These are phyloP conservation scores for Drosophila fungiperda DNA, from an alignment of 2,888 invertebrate species.

Conservation along the genomic window DNA sequence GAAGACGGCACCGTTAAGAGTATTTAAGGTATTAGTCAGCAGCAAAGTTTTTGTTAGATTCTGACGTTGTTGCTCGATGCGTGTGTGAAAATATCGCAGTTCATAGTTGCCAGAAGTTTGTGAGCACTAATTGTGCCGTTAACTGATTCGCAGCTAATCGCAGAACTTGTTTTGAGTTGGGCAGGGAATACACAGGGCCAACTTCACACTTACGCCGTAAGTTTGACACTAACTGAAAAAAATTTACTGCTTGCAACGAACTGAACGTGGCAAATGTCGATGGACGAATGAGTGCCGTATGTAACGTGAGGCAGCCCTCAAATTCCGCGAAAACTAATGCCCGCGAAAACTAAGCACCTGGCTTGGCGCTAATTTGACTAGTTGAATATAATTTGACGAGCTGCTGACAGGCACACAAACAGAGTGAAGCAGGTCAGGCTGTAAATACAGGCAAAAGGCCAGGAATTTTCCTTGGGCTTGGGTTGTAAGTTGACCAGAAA, in stretches of 20 bases:
- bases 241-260: conserved; percentile 29
- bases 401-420: conserved; percentile 51
- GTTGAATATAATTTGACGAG: conserved; percentile 72
- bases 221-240: conserved; percentile 25
- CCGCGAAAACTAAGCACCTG: conserved; percentile 33
- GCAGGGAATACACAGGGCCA: background rate
- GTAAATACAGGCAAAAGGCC: background rate
- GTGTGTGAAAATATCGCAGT: conserved; percentile 37
- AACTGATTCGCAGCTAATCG: conserved; percentile 9
- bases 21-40: conserved; percentile 51
- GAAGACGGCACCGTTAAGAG: conserved; percentile 53
- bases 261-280: conserved; percentile 56
- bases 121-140: background rate
- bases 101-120: background rate
- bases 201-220: conserved; percentile 43
- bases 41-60: conserved; percentile 26
- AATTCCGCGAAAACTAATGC: conserved; percentile 12
- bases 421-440: conserved; percentile 34
- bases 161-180: conserved; percentile 48
- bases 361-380: conserved; percentile 23
- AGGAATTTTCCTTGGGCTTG: background rate
- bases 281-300: conserved; percentile 60
- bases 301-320: conserved; percentile 14
- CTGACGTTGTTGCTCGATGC: conserved; percentile 21
- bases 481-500: conserved; percentile 31